These are phyloP conservation scores for Dinoponera quadriceps DNA, from an alignment of 1,140 invertebrate species.

Conservation along the genomic window DNA sequence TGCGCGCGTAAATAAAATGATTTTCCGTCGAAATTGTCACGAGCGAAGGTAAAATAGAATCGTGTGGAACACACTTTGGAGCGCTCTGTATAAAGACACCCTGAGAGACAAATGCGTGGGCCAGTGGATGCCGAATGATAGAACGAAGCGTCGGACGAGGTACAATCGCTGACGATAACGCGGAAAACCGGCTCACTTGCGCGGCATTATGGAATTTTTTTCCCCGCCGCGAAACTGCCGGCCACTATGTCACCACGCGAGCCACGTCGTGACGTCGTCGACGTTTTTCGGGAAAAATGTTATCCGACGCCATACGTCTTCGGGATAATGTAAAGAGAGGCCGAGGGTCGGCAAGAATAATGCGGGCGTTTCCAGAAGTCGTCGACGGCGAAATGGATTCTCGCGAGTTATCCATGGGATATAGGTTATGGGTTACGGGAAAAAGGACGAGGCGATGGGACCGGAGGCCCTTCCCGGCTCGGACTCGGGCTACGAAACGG, in stretches of 20 bases:
- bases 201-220: conserved; percentile 13
- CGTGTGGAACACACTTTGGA: too few species aligned
- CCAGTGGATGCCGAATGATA: not conserved
- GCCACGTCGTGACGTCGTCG: conserved; percentile 14
- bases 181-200: conserved; percentile 10
- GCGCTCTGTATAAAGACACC: too few species aligned
- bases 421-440: conserved; percentile 64
- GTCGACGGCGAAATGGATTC: conserved; percentile 73
- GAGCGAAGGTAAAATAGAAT: too few species aligned
- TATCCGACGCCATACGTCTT: conserved; percentile 71
- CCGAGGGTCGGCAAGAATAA: conserved; percentile 75
- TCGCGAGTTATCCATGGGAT: conserved; percentile 70
- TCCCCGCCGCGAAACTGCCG: not conserved
- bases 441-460: conserved; percentile 5
- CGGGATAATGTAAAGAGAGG: conserved; percentile 69
- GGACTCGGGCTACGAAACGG: conserved; percentile 52
- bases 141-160: conserved; percentile 14
- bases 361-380: conserved; percentile 72
- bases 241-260: conserved; percentile 12
- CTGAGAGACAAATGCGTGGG: too few species aligned
- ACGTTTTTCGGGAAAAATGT: conserved; percentile 61
- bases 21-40: too few species aligned
- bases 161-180: not conserved
- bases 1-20: too few species aligned
- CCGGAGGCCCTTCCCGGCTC: not conserved